phyloP scores from a whole-genome alignment of 2,797 vertebrate genomes.

The Lagocephalus sceleratus region DNA sequence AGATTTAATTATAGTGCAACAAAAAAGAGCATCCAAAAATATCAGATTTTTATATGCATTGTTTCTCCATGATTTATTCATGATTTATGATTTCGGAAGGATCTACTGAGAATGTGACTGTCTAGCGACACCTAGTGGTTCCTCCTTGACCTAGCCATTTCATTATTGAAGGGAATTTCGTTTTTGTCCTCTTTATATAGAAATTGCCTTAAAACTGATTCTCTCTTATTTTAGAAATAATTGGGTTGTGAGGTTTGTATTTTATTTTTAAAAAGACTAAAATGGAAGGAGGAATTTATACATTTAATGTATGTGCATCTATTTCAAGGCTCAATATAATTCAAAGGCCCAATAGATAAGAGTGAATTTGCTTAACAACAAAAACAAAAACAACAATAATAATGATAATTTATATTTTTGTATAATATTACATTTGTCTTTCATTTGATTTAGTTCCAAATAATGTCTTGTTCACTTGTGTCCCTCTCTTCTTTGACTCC shows the following conservation, averaged over 20 bases:
- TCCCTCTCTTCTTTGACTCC: constrained; percentile 10
- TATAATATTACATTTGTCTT: background rate
- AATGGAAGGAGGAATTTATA: background rate
- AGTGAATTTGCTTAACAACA: background rate
- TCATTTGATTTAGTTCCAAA: background rate
- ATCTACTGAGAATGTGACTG: background rate
- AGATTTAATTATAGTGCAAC: too few relatives aligned
- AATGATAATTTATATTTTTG: too few relatives aligned
- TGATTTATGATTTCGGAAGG: too few relatives aligned
- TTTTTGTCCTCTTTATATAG: background rate
- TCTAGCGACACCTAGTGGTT: background rate
- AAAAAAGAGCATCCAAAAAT: too few relatives aligned
- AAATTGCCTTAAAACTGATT: background rate
- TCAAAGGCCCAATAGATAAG: too few relatives aligned
- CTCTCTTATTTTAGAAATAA: background rate
- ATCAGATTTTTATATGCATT: too few relatives aligned
- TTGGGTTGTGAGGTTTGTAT: background rate
- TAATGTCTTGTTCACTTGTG: background rate
- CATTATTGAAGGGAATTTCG: too few relatives aligned
- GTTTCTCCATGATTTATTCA: too few relatives aligned
- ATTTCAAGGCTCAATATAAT: too few relatives aligned
- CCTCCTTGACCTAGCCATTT: too few relatives aligned
- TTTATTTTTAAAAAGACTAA: background rate
- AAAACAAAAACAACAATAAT: too few relatives aligned
- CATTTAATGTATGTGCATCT: too few relatives aligned